A percentile compares a stretch with the other conserved stretches of the same genome.
Evolutionary conservation across 1,140 invertebrate genomes (phyloP).

Genomic region (Homalodisca vitripennis): DNA sequence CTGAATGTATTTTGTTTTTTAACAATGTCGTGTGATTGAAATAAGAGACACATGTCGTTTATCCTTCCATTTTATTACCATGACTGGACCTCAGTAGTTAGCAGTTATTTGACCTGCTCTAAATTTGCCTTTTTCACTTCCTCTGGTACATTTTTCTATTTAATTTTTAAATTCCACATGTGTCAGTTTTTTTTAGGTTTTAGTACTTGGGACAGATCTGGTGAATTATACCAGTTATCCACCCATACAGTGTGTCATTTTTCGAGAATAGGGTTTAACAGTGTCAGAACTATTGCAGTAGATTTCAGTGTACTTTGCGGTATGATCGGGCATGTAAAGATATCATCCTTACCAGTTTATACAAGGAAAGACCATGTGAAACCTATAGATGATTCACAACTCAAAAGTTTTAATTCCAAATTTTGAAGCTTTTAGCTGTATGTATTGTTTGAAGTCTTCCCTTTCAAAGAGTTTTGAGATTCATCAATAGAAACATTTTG

Average conservation of each 20-base stretch:
- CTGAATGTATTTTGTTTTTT: too few relatives aligned
- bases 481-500: slow-evolving; percentile 33
- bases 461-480: slow-evolving; percentile 28
- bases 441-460: slow-evolving; percentile 30
- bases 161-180: slow-evolving; percentile 24
- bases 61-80: not conserved
- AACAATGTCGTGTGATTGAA: too few relatives aligned
- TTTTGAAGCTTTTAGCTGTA: slow-evolving; percentile 17
- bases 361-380: slow-evolving; percentile 27
- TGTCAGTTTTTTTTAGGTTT: slow-evolving; percentile 24
- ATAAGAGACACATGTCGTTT: not conserved
- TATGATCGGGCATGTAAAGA: not conserved
- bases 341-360: slow-evolving; percentile 3
- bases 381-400: slow-evolving; percentile 30
- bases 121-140: slow-evolving; percentile 16
- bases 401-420: slow-evolving; percentile 35
- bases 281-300: not conserved
- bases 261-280: slow-evolving; percentile 12
- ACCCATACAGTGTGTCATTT: slow-evolving; percentile 26
- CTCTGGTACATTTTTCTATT: slow-evolving; percentile 27
- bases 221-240: slow-evolving; percentile 32
- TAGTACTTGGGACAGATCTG: slow-evolving; percentile 9
- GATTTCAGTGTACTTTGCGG: not conserved
- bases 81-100: not conserved
- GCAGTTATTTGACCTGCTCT: not conserved